Percentiles rank a stretch among this genome's conserved stretches.
Evolutionary conservation across 2,888 invertebrate species (phyloP).

Genomic region (Drosophila limbata): DNA sequence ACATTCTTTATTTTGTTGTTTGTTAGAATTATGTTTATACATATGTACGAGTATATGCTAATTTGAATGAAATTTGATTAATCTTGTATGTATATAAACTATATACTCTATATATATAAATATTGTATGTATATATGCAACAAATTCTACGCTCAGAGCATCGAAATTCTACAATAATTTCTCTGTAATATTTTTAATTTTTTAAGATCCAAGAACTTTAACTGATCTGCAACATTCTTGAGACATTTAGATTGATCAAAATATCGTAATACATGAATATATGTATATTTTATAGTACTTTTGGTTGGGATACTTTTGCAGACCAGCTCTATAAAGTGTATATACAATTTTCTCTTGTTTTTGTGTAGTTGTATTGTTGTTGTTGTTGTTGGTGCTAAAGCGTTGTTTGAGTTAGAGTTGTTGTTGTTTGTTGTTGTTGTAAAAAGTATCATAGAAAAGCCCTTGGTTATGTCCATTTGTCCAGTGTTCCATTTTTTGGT

Average conservation of each 20-base stretch:
- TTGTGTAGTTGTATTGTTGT: slow-evolving; percentile 39
- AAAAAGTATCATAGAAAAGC: slow-evolving; percentile 77
- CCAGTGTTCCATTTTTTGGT: slow-evolving; percentile 43
- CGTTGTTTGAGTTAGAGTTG: slow-evolving; percentile 20
- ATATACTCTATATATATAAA: slow-evolving; percentile 16
- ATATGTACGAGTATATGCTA: slow-evolving; percentile 49
- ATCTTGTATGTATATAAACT: slow-evolving; percentile 33
- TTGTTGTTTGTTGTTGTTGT: slow-evolving; percentile 58
- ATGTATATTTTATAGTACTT: slow-evolving; percentile 16
- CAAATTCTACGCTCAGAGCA: slow-evolving; percentile 56
- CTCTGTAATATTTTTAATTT: slow-evolving; percentile 11
- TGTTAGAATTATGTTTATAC: slow-evolving; percentile 52
- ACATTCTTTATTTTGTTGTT: slow-evolving; percentile 66
- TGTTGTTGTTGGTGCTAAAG: slow-evolving; percentile 32
- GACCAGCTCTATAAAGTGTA: slow-evolving; percentile 65
- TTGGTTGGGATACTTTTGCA: slow-evolving; percentile 15
- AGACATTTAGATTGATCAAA: slow-evolving; percentile 44
- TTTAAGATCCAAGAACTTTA: slow-evolving; percentile 25
- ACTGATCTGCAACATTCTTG: slow-evolving; percentile 16
- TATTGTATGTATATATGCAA: slow-evolving; percentile 45
- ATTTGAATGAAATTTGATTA: slow-evolving; percentile 75
- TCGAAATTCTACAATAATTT: slow-evolving; percentile 37
- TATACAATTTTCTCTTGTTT: slow-evolving; percentile 61
- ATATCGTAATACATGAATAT: slow-evolving; percentile 16
- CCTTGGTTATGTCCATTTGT: slow-evolving; percentile 49